These are phyloP conservation scores for Lamellibrachia luymesi DNA, from an alignment of 1,140 invertebrate species.

Conservation along the genomic window DNA sequence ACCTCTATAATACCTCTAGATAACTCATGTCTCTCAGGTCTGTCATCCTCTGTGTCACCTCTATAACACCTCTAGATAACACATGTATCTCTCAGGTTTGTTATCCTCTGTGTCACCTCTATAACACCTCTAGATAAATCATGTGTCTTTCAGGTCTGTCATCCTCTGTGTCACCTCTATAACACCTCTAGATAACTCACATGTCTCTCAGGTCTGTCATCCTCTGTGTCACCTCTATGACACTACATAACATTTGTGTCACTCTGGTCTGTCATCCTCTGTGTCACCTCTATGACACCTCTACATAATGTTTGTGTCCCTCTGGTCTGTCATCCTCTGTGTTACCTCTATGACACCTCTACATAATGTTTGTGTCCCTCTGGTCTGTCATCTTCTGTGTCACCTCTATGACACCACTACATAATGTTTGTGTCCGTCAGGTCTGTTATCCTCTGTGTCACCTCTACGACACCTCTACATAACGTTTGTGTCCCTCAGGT, in stretches of 20 bases:
- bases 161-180: not conserved
- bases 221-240: not conserved
- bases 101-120: not conserved
- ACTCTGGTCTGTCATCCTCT: not conserved
- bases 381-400: not conserved
- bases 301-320: not conserved
- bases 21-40: no score
- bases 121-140: not conserved
- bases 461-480: not conserved
- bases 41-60: not conserved
- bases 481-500: no score
- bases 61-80: not conserved
- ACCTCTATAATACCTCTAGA: not conserved
- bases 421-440: not conserved
- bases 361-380: not conserved
- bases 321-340: not conserved
- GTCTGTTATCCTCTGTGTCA: not conserved
- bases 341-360: no score
- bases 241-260: not conserved
- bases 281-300: no score
- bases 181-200: not conserved
- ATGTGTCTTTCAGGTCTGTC: no score
- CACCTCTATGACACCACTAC: no score
- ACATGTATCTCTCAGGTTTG: no score
- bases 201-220: not conserved